phyloP scores from a whole-genome alignment of 2,888 invertebrate species.

The Drosophila borborema region DNA sequence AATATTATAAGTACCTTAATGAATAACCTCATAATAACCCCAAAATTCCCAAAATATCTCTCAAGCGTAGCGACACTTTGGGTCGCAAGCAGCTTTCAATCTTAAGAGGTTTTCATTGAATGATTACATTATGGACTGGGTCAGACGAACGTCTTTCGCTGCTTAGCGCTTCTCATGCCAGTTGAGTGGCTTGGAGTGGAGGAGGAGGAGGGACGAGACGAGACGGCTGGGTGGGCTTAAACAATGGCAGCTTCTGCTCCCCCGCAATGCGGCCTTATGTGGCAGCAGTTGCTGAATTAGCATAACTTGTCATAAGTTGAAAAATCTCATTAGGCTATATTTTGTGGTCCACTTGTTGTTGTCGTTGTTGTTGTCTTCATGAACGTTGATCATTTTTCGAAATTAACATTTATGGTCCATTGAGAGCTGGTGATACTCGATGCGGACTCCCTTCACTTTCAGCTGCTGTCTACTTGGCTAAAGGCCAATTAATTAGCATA shows the following conservation, averaged over 20 bases:
- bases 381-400: slow-evolving; percentile 60
- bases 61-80: slow-evolving; percentile 3
- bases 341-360: slow-evolving; percentile 23
- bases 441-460: slow-evolving; percentile 71
- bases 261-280: slow-evolving; percentile 58
- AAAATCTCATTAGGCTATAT: slow-evolving; percentile 77
- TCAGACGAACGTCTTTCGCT: slow-evolving; percentile 31
- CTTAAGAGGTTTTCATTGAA: slow-evolving; percentile 48
- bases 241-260: slow-evolving; percentile 53
- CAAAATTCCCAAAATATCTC: slow-evolving; percentile 27
- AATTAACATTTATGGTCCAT: slow-evolving; percentile 69
- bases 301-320: slow-evolving; percentile 81
- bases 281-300: slow-evolving; percentile 64
- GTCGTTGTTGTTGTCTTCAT: slow-evolving; percentile 23
- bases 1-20: background rate
- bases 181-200: background rate
- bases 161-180: slow-evolving; percentile 27
- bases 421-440: slow-evolving; percentile 30
- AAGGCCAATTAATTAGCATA: slow-evolving; percentile 74
- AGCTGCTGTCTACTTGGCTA: slow-evolving; percentile 19
- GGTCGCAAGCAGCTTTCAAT: slow-evolving; percentile 32
- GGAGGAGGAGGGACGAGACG: too few relatives aligned
- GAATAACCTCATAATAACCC: background rate
- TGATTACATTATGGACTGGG: slow-evolving; percentile 56
- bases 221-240: background rate